Base-by-base conservation (phyloP, 1,140 invertebrate species). In the Brachionus calyciflorus region DNA sequence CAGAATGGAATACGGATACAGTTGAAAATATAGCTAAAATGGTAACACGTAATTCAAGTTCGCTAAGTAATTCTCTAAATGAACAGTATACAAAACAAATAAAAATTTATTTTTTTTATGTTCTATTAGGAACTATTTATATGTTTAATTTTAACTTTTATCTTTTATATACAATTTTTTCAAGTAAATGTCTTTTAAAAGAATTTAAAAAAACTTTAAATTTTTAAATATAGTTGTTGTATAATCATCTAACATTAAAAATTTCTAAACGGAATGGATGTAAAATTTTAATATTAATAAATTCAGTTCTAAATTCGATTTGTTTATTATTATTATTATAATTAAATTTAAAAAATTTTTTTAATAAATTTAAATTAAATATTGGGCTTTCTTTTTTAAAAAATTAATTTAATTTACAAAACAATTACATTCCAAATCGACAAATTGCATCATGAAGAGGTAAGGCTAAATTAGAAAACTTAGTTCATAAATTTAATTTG, bases 361-460 rank as follows among this genome's bases (percentile, higher is more conserved):
- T n/a, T n/a, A n/a, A n/a, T n/a, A n/a, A n/a, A n/a, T n/a, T n/a
- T n/a, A n/a, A n/a, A n/a, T n/a, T n/a, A n/a, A n/a, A n/a, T n/a
- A n/a, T n/a, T n/a, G n/a, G n/a, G n/a, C n/a, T n/a, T n/a, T n/a
- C n/a, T n/a, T n/a, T n/a, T n/a, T n/a, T n/a, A n/a, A n/a, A 51
- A 53, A 53, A 53, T 24, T 9, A 53, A 0, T 28, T 55, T 33
- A 37, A 19, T 10, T 10, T 17, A 40, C 10, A 60, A 60, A 33
- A 33, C 3, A 60, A 30, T 60, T 60, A 60, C 55, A 60, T 60
- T 14, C 55, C 55, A 10, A 26, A 26, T 53, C 37, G 48, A 82
- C 91, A 93, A 51, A 93, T 89, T 28, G 85, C 85, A 81, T 91
- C 89, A 83, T 92, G 91, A 1, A 89, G 87, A 3, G 90, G 90